Conservation (phyloP, 2,888 invertebrate genomes). For the Acleris emargana region DNA sequence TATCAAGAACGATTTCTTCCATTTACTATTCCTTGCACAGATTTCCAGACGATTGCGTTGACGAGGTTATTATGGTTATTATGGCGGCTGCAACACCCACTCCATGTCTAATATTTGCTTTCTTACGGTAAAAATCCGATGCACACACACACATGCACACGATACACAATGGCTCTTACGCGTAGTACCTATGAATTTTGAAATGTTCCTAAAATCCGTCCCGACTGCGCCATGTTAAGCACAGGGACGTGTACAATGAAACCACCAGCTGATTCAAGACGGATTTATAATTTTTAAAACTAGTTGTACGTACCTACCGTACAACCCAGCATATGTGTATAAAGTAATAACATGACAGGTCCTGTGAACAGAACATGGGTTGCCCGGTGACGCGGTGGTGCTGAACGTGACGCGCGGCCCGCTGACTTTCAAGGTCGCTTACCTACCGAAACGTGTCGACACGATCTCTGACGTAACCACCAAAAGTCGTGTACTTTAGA, state of each 20-base stretch:
- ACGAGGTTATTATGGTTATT: slow-evolving; percentile 13
- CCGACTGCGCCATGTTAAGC: slow-evolving; percentile 2
- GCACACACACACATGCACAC: neutral
- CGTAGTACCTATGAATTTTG: neutral
- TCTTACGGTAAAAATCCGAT: no score
- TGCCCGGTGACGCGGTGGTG: neutral
- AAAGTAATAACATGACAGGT: no score
- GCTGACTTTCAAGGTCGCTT: neutral
- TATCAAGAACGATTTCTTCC: slow-evolving; percentile 37
- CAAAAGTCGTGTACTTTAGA: neutral
- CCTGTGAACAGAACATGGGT: no score
- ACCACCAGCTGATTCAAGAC: slow-evolving; percentile 1
- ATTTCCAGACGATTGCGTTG: slow-evolving; percentile 37
- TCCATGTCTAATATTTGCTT: neutral
- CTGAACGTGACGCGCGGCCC: neutral
- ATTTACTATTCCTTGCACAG: slow-evolving; percentile 34
- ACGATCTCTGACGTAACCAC: neutral
- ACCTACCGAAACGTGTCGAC: neutral
- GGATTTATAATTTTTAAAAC: neutral
- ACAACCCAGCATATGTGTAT: no score
- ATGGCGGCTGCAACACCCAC: slow-evolving; percentile 28
- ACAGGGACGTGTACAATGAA: neutral
- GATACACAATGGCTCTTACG: neutral
- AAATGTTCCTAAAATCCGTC: neutral
- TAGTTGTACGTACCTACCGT: no score